A percentile compares a stretch with the other conserved stretches of the same genome.
Evolutionary conservation across 1,140 invertebrate species (phyloP).

Genomic region (Drosophila serrata): DNA sequence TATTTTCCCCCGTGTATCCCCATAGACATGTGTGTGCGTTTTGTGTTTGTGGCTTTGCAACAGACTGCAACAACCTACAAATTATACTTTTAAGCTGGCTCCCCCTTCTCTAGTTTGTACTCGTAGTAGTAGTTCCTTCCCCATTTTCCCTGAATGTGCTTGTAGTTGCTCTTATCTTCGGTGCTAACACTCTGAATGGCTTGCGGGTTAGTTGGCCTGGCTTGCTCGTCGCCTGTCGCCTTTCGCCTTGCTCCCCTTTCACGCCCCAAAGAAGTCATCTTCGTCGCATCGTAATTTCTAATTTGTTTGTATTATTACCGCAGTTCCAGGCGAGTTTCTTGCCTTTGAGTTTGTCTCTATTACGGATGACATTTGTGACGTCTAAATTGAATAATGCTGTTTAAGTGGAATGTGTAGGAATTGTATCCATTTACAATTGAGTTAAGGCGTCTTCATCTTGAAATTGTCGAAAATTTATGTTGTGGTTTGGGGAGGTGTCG

Average conservation of each 20-base stretch:
- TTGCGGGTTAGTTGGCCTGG: slow-evolving; percentile 46
- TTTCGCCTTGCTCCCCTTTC: background rate
- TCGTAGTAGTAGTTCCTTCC: slow-evolving; percentile 1
- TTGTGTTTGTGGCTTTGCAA: slow-evolving; percentile 26
- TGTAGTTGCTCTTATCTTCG: slow-evolving; percentile 53
- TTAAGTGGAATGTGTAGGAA: slow-evolving; percentile 27
- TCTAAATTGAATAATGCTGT: slow-evolving; percentile 53
- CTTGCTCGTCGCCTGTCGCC: slow-evolving; percentile 3
- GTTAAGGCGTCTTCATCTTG: background rate
- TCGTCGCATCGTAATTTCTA: slow-evolving; percentile 59
- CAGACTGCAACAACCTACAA: slow-evolving; percentile 61
- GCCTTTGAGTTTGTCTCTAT: slow-evolving; percentile 49
- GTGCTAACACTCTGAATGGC: slow-evolving; percentile 69
- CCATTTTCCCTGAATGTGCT: background rate
- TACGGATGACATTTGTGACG: slow-evolving; percentile 52
- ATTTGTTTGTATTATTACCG: slow-evolving; percentile 71
- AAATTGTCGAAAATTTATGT: slow-evolving; percentile 6
- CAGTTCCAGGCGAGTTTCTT: slow-evolving; percentile 30
- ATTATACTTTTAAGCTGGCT: slow-evolving; percentile 76
- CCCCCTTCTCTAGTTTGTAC: slow-evolving; percentile 13
- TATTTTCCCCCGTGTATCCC: background rate
- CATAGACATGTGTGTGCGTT: slow-evolving; percentile 20
- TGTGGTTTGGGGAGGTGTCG: background rate
- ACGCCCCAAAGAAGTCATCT: slow-evolving; percentile 7
- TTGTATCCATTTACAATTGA: slow-evolving; percentile 20